A percentile compares a stretch with the other conserved stretches of the same genome.
Conservation (phyloP, 2,113 vertebrate genomes). For the Tretioscincus oriximinensis region DNA sequence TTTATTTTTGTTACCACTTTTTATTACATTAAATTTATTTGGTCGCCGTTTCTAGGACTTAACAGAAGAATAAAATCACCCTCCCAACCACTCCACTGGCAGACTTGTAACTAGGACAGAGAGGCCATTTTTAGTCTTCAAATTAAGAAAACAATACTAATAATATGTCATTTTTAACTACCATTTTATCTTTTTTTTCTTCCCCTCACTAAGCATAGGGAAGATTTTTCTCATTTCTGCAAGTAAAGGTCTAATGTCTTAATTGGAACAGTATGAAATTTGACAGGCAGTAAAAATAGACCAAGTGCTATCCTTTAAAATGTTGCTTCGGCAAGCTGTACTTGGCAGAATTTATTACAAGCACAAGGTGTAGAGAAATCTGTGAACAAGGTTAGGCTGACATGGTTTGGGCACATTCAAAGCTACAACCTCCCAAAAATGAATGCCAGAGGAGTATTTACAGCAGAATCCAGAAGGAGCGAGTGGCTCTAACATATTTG, state of each 20-base stretch:
- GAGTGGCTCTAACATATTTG: slow-evolving; percentile 58
- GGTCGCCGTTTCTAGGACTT: no score
- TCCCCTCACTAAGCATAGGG: not conserved
- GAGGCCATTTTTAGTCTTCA: not conserved
- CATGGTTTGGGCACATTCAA: slow-evolving; percentile 50
- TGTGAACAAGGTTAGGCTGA: slow-evolving; percentile 56
- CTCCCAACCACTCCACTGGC: no score
- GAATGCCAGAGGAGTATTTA: slow-evolving; percentile 71
- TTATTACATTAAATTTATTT: no score
- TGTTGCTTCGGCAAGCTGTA: slow-evolving; percentile 21
- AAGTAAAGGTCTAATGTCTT: slow-evolving; percentile 59
- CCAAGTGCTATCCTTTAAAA: slow-evolving; percentile 47
- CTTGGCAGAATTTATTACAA: slow-evolving; percentile 48
- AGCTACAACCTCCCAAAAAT: slow-evolving; percentile 61
- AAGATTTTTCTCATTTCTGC: slow-evolving; percentile 49
- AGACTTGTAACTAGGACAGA: no score
- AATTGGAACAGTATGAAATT: slow-evolving; percentile 44
- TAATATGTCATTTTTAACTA: slow-evolving; percentile 28
- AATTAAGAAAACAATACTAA: slow-evolving; percentile 9
- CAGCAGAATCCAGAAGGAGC: slow-evolving; percentile 70
- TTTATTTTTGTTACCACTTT: no score
- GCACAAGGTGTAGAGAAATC: slow-evolving; percentile 51
- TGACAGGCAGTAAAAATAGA: slow-evolving; percentile 59
- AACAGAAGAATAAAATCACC: no score
- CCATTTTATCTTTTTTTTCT: slow-evolving; percentile 12